These are phyloP conservation scores for Yoshiicerus persimilis DNA, from an alignment of 1,140 invertebrate species.

Conservation along the genomic window DNA sequence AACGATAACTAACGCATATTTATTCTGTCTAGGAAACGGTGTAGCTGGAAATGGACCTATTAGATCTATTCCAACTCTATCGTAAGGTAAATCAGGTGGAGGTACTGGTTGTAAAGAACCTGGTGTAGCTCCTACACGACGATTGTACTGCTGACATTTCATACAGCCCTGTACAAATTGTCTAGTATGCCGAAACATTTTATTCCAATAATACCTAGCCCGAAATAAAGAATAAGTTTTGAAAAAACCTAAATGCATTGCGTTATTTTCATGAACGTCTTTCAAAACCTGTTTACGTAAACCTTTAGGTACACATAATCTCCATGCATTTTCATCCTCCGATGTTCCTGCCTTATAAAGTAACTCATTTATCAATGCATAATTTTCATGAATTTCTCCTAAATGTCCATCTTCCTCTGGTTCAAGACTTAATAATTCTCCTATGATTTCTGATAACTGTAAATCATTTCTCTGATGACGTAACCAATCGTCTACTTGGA, in stretches of 20 bases:
- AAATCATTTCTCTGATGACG: neutral
- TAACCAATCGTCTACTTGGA: neutral
- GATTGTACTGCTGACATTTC: neutral
- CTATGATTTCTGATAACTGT: neutral
- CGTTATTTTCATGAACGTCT: neutral
- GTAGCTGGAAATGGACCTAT: neutral
- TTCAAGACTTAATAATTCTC: neutral
- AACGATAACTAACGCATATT: neutral
- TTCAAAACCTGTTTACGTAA: neutral
- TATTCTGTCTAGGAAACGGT: neutral
- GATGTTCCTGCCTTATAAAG: constrained; percentile 13
- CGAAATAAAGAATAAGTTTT: neutral
- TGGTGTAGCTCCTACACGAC: neutral
- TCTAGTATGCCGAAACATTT: neutral
- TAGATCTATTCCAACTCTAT: neutral
- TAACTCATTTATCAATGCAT: neutral
- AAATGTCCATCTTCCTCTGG: too few species aligned
- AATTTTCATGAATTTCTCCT: neutral
- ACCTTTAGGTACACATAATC: neutral
- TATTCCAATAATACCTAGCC: neutral
- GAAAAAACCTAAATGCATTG: neutral
- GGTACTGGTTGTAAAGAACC: neutral
- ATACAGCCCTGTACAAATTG: neutral
- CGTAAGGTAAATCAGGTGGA: too few species aligned
- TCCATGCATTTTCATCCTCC: neutral